A percentile compares a stretch with the other conserved stretches of the same genome.
Conservation (phyloP, 2,888 invertebrate genomes). For the Omphaloscelis lunosa region DNA sequence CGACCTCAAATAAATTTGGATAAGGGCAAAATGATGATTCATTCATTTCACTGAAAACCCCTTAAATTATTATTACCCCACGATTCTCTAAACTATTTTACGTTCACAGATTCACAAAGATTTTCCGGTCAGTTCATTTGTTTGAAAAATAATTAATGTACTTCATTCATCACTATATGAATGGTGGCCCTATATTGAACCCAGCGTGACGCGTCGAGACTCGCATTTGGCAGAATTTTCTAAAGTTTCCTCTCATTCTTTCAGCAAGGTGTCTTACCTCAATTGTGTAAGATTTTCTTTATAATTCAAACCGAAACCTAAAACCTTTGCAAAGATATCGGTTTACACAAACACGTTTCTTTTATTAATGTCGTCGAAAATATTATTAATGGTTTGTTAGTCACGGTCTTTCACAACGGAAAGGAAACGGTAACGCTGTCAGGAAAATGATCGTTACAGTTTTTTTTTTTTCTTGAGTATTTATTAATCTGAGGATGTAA, state of each 20-base stretch:
- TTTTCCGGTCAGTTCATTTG: too few relatives aligned
- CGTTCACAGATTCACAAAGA: too few relatives aligned
- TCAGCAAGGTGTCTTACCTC: slow-evolving; percentile 8
- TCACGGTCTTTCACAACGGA: not conserved
- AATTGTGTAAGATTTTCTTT: slow-evolving; percentile 41
- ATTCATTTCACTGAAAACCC: too few relatives aligned
- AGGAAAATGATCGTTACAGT: not conserved
- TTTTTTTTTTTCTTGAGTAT: not conserved
- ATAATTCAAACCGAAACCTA: slow-evolving; percentile 25
- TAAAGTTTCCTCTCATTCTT: not conserved
- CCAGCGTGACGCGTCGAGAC: too few relatives aligned
- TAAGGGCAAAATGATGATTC: too few relatives aligned
- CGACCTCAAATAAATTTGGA: too few relatives aligned
- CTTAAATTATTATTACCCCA: too few relatives aligned
- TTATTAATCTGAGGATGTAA: not conserved
- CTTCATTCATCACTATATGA: too few relatives aligned
- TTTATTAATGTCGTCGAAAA: slow-evolving; percentile 6
- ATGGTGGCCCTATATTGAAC: too few relatives aligned
- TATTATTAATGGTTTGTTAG: slow-evolving; percentile 35
- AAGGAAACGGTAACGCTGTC: not conserved
- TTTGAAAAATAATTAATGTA: too few relatives aligned
- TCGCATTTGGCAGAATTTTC: not conserved
- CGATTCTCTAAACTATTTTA: too few relatives aligned
- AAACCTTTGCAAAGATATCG: slow-evolving; percentile 32
- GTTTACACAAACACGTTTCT: slow-evolving; percentile 29